These are phyloP conservation scores for Oegoconia quadripuncta DNA, from an alignment of 2,888 invertebrate species.

Conservation along the genomic window DNA sequence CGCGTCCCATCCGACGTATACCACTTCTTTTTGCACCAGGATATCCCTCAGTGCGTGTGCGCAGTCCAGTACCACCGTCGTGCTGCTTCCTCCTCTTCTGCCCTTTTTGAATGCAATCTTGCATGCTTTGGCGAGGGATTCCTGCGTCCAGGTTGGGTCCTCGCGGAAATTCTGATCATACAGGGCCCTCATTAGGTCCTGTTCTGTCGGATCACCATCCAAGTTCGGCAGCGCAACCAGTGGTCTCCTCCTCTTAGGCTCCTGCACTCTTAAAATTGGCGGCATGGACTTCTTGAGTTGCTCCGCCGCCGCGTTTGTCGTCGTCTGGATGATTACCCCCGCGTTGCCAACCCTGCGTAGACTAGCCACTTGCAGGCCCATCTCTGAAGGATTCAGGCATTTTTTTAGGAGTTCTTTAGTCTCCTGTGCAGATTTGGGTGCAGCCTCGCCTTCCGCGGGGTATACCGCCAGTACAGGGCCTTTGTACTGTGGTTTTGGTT, in stretches of 20 bases:
- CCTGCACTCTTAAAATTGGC: background rate
- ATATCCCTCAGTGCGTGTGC: background rate
- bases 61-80: slow-evolving; percentile 8
- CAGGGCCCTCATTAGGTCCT: background rate
- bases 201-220: background rate
- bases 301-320: background rate
- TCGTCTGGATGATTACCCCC: background rate
- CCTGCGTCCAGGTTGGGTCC: background rate
- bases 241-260: slow-evolving; percentile 6
- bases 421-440: background rate
- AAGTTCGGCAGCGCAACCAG: background rate
- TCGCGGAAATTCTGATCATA: slow-evolving; percentile 10
- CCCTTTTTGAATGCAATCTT: background rate
- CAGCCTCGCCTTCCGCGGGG: background rate
- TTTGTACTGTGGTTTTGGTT: too few species aligned
- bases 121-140: background rate
- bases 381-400: background rate
- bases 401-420: background rate
- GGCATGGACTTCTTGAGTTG: background rate
- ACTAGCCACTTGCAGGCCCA: background rate
- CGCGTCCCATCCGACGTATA: background rate
- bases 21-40: background rate
- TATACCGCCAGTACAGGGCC: background rate
- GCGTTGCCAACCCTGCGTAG: background rate
- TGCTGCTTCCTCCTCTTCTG: slow-evolving; percentile 10